Evolutionary conservation across 2,888 invertebrate genomes (phyloP), one percentile per base, ranked within the genome.

Genomic region (Escarpia spicata): DNA sequence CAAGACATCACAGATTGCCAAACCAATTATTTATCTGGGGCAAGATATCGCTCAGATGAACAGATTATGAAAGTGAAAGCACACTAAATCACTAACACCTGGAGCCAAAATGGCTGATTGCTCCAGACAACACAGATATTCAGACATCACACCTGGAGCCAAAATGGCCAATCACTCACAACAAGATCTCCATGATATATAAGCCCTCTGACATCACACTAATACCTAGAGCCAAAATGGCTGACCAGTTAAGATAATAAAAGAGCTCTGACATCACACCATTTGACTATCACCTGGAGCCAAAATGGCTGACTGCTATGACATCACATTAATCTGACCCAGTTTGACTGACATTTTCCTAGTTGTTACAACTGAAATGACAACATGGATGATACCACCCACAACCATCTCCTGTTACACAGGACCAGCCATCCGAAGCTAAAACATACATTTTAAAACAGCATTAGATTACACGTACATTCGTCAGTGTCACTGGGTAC

Each of bases 281-380:
- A 91, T 26, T 91, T 26, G 6, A 31, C 91, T 91, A 31, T n/a
- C 91, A 52, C n/a, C 37, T 90, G 90, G 90, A 90, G 90, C 90
- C 90, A 90, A 90, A 90, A 91, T 31, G 31, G 91, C 31, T 91
- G 31, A 31, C n/a, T 19, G 91, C 91, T 31, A 26, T 91, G 91
- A 91, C 91, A 91, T 91, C 91, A 91, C 91, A 91, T 91, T 91
- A 31, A 31, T 31, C 37, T 91, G 91, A 91, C 91, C 91, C 91
- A 91, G 91, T 19, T 91, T 91, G 26, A 26, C 91, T 91, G 91
- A 91, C 31, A 31, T 12, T 26, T 31, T 91, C 91, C 91, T 8
- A 91, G 91, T 91, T 91, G 31, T 91, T 26, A 91, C 91, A 91
- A 91, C 26, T 31, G 91, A 6, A 91, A 91, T 26, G 26, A 91